phyloP scores from a whole-genome alignment of 2,888 invertebrate genomes.

The Callinectes sapidus region DNA sequence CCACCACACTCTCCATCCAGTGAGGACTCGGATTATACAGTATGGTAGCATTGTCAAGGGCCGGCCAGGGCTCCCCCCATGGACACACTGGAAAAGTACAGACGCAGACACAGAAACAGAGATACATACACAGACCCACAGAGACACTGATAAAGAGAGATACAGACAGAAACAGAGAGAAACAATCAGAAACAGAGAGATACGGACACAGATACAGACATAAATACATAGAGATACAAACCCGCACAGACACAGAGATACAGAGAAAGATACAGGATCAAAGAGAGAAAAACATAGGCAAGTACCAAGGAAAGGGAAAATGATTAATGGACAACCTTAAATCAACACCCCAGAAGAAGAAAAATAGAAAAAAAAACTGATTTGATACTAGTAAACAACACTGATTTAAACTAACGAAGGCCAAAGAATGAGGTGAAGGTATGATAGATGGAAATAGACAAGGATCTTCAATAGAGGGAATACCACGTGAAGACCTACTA shows the following conservation, averaged over 20 bases:
- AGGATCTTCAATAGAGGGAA: too few relatives aligned
- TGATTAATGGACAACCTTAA: neutral
- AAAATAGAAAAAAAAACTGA: too few relatives aligned
- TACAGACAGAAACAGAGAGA: neutral
- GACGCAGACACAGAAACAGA: neutral
- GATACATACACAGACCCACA: neutral
- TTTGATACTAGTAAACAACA: too few relatives aligned
- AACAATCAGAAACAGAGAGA: neutral
- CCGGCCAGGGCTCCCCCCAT: neutral
- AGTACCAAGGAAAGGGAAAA: neutral
- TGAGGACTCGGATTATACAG: neutral
- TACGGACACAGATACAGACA: neutral
- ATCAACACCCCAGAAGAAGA: too few relatives aligned
- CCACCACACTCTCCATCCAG: neutral
- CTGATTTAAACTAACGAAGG: too few relatives aligned
- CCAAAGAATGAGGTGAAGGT: too few relatives aligned
- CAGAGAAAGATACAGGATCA: neutral
- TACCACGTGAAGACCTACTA: too few relatives aligned
- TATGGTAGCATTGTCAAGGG: neutral
- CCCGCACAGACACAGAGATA: neutral
- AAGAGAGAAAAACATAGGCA: neutral
- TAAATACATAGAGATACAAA: neutral
- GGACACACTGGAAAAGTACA: neutral
- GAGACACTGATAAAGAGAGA: too few relatives aligned
- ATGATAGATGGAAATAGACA: too few relatives aligned